Conservation (phyloP, 1,140 invertebrate genomes). For the Temnothorax longispinosus region DNA sequence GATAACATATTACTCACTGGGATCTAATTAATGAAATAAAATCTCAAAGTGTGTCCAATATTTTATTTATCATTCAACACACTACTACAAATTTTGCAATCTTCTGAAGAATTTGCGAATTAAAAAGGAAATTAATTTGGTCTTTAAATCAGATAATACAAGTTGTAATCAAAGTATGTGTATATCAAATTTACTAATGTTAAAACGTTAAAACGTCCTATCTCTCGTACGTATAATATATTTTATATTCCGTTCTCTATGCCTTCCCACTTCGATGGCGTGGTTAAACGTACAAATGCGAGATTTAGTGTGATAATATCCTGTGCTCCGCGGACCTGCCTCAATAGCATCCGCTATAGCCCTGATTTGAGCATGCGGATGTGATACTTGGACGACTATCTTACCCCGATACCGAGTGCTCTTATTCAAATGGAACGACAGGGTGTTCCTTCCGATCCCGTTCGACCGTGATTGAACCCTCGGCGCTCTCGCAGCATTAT, state of each 20-base stretch:
- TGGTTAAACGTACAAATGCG: constrained; percentile 43
- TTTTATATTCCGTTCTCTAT: neutral
- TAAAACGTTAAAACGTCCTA: neutral
- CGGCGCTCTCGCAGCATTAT: neutral
- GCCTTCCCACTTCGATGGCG: neutral
- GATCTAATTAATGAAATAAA: neutral
- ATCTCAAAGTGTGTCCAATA: neutral
- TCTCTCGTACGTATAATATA: neutral
- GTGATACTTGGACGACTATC: constrained; percentile 50
- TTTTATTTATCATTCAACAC: neutral
- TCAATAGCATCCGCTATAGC: constrained; percentile 54
- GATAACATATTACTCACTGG: no score
- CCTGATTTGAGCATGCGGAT: constrained; percentile 52
- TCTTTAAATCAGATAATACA: neutral
- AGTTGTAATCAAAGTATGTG: neutral
- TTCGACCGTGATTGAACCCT: constrained; percentile 39
- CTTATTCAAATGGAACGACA: constrained; percentile 57
- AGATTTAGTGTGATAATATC: constrained; percentile 53
- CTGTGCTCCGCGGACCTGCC: constrained; percentile 35
- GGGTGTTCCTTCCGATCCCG: constrained; percentile 53
- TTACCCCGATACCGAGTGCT: constrained; percentile 55
- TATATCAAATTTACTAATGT: neutral
- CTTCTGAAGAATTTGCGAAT: neutral
- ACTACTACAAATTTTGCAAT: neutral
- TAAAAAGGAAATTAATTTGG: neutral